Base-by-base conservation (phyloP, 2,797 vertebrate species). In the Rhincodon typus region DNA sequence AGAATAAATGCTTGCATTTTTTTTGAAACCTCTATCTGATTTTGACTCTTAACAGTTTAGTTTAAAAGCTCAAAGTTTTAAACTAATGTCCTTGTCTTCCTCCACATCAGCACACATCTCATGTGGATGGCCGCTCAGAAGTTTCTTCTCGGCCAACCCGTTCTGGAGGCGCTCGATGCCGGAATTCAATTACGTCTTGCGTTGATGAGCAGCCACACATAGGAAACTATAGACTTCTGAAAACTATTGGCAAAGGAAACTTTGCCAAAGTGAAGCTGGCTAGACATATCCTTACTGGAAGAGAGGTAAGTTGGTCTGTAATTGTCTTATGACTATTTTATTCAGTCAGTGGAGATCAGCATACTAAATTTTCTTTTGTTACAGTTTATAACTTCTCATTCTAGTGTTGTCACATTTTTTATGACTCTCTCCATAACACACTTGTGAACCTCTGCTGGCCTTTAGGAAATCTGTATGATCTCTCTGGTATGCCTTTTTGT, bases 251-350 rank as follows among this genome's bases (percentile, higher is more conserved):
- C 97, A 99, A 99, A 97, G 99, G 99, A 96, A 99, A 99, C 97
- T 99, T 99, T 34, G 99, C 99, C 96, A 99, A 99, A 97, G 99
- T 99, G 96, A 99, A 99, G 96, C 97, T 99, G 97, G 99, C 99
- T 10, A 98, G 99, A 95, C 99, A 99, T 97, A 99, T 99, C 96
- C 97, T 99, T 96, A 99, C 99, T 19, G 98, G 99, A 98, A 98
- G 98, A 98, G 99, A 99, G 98, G 99, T 99, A 98, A 98, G 97
- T 95, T 96, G 21, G 91, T 96, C 70, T 53, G 50, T 46, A 77
- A n/a, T 53, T 1, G 17, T 66, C 34, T 34, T 34, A 62, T 34
- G 88, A 66, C 7, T 66, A 4, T n/a, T 30, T 90, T 62, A 57
- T 90, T 57, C 53, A 90, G 57, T 66, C 19, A 19, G 30, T n/a